Evolutionary conservation across 2,888 invertebrate genomes (phyloP).

Genomic region (Empis stercorea): DNA sequence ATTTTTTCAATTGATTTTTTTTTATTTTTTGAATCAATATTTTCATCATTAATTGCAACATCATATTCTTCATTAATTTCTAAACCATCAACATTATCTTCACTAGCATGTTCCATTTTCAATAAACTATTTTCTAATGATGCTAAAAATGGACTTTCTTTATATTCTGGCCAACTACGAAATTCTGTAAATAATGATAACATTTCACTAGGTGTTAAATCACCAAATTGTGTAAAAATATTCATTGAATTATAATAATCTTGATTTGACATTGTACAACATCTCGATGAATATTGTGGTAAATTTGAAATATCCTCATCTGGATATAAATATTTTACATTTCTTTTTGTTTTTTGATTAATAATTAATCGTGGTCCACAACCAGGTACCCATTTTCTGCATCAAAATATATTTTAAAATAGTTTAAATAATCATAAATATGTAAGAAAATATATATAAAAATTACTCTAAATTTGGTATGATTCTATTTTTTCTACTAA

Average conservation of each 20-base stretch:
- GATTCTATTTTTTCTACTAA: slow-evolving; percentile 44
- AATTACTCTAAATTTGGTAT: slow-evolving; percentile 64
- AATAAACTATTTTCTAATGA: slow-evolving; percentile 50
- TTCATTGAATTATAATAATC: slow-evolving; percentile 43
- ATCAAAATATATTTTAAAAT: no score
- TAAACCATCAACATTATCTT: slow-evolving; percentile 22
- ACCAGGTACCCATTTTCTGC: slow-evolving; percentile 60
- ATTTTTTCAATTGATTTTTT: no score
- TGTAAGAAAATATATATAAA: background rate
- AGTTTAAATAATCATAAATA: no score
- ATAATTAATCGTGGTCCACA: slow-evolving; percentile 53
- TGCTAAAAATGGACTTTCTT: slow-evolving; percentile 48
- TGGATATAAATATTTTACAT: slow-evolving; percentile 12
- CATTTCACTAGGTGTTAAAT: slow-evolving; percentile 49
- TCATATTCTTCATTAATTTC: slow-evolving; percentile 28
- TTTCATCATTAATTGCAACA: background rate
- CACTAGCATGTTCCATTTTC: slow-evolving; percentile 36
- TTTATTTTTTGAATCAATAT: no score
- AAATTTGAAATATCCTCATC: slow-evolving; percentile 18
- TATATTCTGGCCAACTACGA: slow-evolving; percentile 48
- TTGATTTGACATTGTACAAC: slow-evolving; percentile 22
- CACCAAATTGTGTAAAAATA: slow-evolving; percentile 60
- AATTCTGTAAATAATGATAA: slow-evolving; percentile 50
- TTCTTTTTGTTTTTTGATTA: slow-evolving; percentile 14
- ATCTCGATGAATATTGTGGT: slow-evolving; percentile 23